Percentiles rank a stretch among this genome's conserved stretches.
Conservation (phyloP, 2,888 invertebrate species). For the Apamea sordens region DNA sequence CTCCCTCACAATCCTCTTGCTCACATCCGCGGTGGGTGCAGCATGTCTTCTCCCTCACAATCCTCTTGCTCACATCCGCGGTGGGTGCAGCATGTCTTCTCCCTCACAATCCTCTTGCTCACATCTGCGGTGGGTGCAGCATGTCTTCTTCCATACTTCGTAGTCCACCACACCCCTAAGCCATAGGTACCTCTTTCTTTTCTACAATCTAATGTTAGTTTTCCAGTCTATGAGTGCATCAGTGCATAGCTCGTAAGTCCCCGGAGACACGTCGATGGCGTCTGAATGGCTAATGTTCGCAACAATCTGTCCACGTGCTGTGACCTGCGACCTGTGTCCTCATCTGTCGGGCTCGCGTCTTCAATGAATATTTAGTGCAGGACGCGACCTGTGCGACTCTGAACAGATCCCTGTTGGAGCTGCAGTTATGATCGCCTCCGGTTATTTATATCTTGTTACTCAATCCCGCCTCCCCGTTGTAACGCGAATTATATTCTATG, state of each 20-base stretch:
- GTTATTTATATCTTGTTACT: constrained; percentile 53
- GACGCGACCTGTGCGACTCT: constrained; percentile 38
- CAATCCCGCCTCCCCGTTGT: constrained; percentile 25
- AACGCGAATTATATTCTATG: constrained; percentile 18
- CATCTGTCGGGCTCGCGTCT: constrained; percentile 29
- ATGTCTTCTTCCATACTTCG: not conserved
- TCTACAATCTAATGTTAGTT: not conserved
- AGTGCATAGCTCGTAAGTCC: too few relatives aligned
- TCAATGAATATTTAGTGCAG: constrained; percentile 65
- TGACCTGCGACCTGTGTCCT: not conserved
- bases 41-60: too few relatives aligned
- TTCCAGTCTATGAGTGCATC: not conserved
- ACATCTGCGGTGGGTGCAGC: not conserved
- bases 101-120: not conserved
- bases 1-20: not conserved
- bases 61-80: not conserved
- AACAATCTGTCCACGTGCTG: constrained; percentile 8
- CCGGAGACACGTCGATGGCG: not conserved
- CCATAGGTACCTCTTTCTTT: not conserved
- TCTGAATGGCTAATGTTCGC: not conserved
- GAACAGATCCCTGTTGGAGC: constrained; percentile 30
- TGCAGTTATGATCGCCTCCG: constrained; percentile 46
- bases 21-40: not conserved
- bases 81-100: not conserved
- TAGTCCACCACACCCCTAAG: not conserved